Evolutionary conservation across 1,140 invertebrate genomes (phyloP).

Genomic region (Spodoptera frugiperda): DNA sequence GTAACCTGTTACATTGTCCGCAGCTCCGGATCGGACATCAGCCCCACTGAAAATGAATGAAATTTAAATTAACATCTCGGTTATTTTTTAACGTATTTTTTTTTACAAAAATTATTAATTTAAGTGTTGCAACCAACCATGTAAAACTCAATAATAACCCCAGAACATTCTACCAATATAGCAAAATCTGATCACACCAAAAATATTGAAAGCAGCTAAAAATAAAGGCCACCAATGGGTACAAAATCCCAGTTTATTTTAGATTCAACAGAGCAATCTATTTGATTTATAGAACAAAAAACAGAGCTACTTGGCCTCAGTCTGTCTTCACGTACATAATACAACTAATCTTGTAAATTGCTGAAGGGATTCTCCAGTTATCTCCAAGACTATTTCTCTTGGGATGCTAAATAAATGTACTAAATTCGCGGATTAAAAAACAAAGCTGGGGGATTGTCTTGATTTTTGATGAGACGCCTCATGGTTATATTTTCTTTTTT

Average conservation of each 20-base stretch:
- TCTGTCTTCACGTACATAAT: slow-evolving; percentile 45
- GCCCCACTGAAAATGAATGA: too few relatives aligned
- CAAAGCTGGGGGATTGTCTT: slow-evolving; percentile 23
- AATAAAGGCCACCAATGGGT: background rate
- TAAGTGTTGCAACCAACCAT: too few relatives aligned
- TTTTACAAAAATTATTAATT: too few relatives aligned
- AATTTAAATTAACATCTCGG: too few relatives aligned
- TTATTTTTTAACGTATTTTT: too few relatives aligned
- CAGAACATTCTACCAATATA: too few relatives aligned
- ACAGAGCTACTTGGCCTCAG: slow-evolving; percentile 7
- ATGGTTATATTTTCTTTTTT: slow-evolving; percentile 7
- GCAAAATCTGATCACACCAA: background rate
- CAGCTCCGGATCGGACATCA: too few relatives aligned
- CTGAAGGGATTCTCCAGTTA: slow-evolving; percentile 36
- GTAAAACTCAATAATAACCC: too few relatives aligned
- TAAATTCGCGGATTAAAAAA: slow-evolving; percentile 43
- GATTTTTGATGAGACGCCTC: slow-evolving; percentile 37
- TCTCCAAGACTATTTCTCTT: slow-evolving; percentile 40
- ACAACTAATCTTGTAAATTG: slow-evolving; percentile 44
- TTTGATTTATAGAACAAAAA: slow-evolving; percentile 42
- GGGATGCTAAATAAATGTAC: slow-evolving; percentile 46
- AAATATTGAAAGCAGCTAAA: background rate
- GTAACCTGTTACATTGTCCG: too few relatives aligned
- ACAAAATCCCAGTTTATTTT: slow-evolving; percentile 30
- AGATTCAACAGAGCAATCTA: slow-evolving; percentile 40